Percentiles rank a stretch among this genome's conserved stretches.
phyloP scores from a whole-genome alignment of 53 echinoderm and acorn worm species.

The Glandiceps talaboti region DNA sequence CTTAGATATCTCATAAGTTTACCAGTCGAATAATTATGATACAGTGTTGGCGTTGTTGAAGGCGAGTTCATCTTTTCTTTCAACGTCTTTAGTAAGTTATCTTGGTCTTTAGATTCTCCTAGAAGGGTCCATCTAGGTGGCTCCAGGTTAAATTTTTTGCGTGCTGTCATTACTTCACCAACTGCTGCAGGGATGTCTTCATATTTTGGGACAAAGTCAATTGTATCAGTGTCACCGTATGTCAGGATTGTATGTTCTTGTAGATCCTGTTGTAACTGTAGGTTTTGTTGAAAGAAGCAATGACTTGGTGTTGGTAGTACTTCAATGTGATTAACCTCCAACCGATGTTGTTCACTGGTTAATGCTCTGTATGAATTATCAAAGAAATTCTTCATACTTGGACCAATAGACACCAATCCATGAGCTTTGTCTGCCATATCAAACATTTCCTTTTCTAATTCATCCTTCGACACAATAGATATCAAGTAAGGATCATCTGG shows the following conservation, averaged over 20 bases:
- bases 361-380: background rate
- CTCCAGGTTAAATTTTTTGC: background rate
- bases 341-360: background rate
- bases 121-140: background rate
- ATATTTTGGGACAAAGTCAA: background rate
- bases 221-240: background rate
- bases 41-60: background rate
- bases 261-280: background rate
- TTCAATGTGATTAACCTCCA: background rate
- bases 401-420: background rate
- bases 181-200: background rate
- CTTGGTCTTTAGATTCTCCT: background rate
- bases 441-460: background rate
- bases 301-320: background rate
- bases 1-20: background rate
- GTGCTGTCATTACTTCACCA: background rate
- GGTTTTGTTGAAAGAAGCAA: background rate
- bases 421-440: background rate
- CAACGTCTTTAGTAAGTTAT: no score
- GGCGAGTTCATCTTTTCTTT: background rate
- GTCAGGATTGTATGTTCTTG: background rate
- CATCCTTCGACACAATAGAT: no score
- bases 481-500: no score
- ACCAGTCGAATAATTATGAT: background rate
- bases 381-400: background rate